phyloP scores from a whole-genome alignment of 2,797 vertebrate genomes.

The Sebastes dallii region DNA sequence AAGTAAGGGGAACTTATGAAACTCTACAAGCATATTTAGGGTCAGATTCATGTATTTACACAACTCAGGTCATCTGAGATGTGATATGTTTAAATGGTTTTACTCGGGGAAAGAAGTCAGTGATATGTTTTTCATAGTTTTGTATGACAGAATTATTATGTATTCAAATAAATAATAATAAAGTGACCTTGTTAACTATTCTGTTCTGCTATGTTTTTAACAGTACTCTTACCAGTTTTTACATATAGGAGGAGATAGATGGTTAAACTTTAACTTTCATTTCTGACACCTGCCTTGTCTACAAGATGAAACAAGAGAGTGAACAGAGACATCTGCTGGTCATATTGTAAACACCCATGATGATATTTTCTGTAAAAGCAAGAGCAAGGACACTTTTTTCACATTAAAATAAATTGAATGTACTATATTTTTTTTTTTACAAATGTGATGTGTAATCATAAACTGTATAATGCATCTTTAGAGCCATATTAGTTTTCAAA shows the following conservation, averaged over 20 bases:
- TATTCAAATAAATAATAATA: neutral
- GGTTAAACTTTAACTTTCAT: neutral
- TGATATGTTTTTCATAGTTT: neutral
- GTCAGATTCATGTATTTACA: conserved; percentile 7
- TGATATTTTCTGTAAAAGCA: neutral
- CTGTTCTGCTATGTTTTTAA: neutral
- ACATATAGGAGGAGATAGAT: neutral
- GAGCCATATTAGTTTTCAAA: neutral
- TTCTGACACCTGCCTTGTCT: neutral
- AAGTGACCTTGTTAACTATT: neutral
- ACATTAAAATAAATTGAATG: neutral
- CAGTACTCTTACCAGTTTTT: neutral
- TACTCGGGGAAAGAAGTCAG: neutral
- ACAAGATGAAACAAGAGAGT: neutral
- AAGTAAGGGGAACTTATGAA: neutral
- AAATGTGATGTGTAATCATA: neutral
- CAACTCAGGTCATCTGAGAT: neutral
- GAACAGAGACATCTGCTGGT: conserved; percentile 41
- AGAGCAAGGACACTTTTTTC: neutral
- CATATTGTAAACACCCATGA: neutral
- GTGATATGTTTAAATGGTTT: neutral
- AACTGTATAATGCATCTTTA: neutral
- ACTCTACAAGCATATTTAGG: neutral
- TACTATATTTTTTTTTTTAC: neutral
- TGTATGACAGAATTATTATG: neutral